These are phyloP conservation scores for Acheta domesticus DNA, from an alignment of 2,888 invertebrate genomes.

Conservation along the genomic window DNA sequence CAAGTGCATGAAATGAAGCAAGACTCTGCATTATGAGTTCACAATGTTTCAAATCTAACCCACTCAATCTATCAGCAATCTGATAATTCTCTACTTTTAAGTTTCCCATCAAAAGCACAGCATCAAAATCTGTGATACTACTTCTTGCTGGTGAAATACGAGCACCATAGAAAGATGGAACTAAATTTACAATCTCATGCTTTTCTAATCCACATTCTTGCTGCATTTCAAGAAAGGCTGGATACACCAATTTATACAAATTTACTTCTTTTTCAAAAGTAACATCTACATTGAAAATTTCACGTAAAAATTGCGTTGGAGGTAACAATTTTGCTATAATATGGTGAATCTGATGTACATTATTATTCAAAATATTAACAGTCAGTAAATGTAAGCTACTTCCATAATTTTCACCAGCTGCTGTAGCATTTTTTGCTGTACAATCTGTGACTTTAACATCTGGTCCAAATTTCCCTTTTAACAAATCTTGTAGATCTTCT, in stretches of 20 bases:
- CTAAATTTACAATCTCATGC: conserved; percentile 48
- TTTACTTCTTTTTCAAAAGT: conserved; percentile 58
- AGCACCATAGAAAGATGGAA: conserved; percentile 56
- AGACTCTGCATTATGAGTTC: neutral
- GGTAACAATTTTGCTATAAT: conserved; percentile 59
- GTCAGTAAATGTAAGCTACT: conserved; percentile 54
- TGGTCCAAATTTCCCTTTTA: conserved; percentile 42
- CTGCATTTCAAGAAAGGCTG: conserved; percentile 52
- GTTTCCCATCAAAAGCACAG: conserved; percentile 58
- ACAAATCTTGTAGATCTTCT: conserved; percentile 41
- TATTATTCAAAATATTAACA: conserved; percentile 44
- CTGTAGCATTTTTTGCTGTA: conserved; percentile 49
- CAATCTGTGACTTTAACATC: conserved; percentile 46
- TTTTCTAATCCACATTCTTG: conserved; percentile 49
- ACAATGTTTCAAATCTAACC: conserved; percentile 23
- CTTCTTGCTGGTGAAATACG: conserved; percentile 46
- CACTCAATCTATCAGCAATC: conserved; percentile 46
- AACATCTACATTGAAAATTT: conserved; percentile 54
- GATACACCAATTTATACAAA: conserved; percentile 53
- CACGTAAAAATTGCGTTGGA: conserved; percentile 52
- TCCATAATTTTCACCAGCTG: conserved; percentile 61
- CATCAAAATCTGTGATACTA: conserved; percentile 50
- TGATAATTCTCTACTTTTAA: conserved; percentile 52
- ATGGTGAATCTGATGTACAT: conserved; percentile 44
- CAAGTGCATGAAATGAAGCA: conserved; percentile 21